Evolutionary conservation across 2,797 vertebrate genomes (phyloP), one percentile per base, ranked within the genome.

Genomic region (Bucorvus abyssinicus): DNA sequence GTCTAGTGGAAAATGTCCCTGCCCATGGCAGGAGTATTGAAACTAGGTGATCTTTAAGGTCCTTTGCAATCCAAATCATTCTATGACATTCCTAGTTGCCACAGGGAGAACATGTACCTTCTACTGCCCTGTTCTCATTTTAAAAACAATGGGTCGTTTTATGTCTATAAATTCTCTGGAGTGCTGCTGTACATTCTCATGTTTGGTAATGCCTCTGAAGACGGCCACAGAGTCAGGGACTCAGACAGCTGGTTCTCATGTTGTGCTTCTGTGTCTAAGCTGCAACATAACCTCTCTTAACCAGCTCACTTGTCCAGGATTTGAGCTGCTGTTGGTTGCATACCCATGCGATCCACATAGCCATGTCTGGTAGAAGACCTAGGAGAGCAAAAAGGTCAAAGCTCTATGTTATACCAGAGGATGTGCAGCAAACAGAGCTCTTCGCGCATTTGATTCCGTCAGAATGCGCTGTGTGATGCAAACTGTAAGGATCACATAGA

Each of bases 301-400:
- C 29, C 73, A 38, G 10, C 45, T 49, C 8, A 1, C 40, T 63
- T 0, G 0, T 64, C 45, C 61, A 20, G 24, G 23, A 8, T 17
- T 84, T 1, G 12, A 59, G 55, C 74, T 64, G 67, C 63, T 44
- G 55, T 60, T 90, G 44, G 12, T 36, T 49, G 18, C 0, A 0
- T 60, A 16, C 52, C 44, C 4, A 0, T 38, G 60, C 1, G 2
- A 42, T 56, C 52, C 74, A 64, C 0, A 0, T 60, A 16, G 47
- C 44, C 4, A 0, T 7, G 22, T 44, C 70, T 84, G 81, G 44
- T 38, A 84, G 80, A 21, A 90, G 55, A 57, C 32, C 12, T 12
- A 23, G 55, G 59, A 75, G 81, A 49, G 53, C 73, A 78, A 74
- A 38, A 86, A 24, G 36, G 87, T 65, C 55, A 29, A 36, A 59